These are phyloP conservation scores for Scrobipalpa costella DNA, from an alignment of 2,888 invertebrate species.

Conservation along the genomic window DNA sequence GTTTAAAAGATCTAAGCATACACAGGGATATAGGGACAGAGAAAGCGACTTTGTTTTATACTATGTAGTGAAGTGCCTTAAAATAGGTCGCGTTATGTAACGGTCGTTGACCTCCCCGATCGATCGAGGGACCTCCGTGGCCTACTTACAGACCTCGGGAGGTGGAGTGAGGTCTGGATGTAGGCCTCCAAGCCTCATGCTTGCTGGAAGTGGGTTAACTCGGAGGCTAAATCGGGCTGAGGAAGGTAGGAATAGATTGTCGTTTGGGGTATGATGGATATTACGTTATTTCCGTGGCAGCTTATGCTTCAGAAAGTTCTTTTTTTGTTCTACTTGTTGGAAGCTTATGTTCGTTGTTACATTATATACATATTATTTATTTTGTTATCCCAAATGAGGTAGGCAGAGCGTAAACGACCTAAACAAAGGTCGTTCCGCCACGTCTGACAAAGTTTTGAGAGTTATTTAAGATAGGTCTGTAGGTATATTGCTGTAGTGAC, in stretches of 20 bases:
- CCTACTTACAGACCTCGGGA: conserved; percentile 19
- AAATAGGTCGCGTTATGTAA: conserved; percentile 25
- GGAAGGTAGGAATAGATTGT: no score
- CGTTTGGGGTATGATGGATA: not conserved
- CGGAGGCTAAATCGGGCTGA: not conserved
- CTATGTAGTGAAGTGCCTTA: conserved; percentile 10
- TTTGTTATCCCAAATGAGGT: no score
- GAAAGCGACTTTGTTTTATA: no score
- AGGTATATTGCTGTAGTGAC: no score
- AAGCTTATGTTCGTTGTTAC: not conserved
- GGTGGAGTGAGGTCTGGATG: not conserved
- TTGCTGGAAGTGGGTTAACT: not conserved
- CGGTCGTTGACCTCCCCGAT: conserved; percentile 23
- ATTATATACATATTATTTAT: no score
- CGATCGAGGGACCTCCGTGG: conserved; percentile 21
- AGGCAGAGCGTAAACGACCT: no score
- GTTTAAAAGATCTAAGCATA: no score
- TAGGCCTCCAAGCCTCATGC: not conserved
- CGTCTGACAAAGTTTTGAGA: no score
- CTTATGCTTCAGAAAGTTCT: not conserved
- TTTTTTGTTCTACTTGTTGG: not conserved
- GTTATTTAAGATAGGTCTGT: no score
- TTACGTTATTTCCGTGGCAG: not conserved
- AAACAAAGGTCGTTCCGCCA: no score
- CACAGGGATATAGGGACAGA: no score